Evolutionary conservation across 2,888 invertebrate species (phyloP), one percentile per base, ranked within the genome.

Genomic region (Tortrix viridana): DNA sequence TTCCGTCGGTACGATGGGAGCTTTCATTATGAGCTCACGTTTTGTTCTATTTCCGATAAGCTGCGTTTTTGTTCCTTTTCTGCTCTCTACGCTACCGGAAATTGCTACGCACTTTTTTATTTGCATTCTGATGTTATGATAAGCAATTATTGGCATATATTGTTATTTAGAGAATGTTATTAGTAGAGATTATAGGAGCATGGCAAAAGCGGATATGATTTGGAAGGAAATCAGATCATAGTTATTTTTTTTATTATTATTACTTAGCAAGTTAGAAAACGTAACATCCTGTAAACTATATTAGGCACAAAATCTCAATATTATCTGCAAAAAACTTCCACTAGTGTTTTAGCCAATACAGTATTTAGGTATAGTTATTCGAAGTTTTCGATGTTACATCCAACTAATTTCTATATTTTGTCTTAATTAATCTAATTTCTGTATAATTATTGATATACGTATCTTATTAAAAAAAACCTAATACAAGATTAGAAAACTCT

Each of bases 31-130:
- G 19, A 19, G 32, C 47, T 44, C 23, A 22, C 38, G 26, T 54
- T 53, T 57, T 62, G 57, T 65, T 58, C 58, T 47, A 62, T 62
- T 62, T 59, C 49, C 48, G 46, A 54, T 55, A 54, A 37, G n/a
- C 16, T 41, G n/a, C n/a, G n/a, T n/a, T 71, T 49, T 58, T 54
- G 49, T 53, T 44, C 49, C 22, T 57, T 18, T 67, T 44, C 65
- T 66, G 68, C 65, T 67, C 66, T 67, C 67, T 68, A 53, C 60
- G 67, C 71, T 59, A 68, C 74, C 75, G 75, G 77, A 75, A 75
- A 76, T 76, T 74, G 58, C 67, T 56, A 66, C 60, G 60, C 57
- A 67, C 71, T 65, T 63, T 65, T 73, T 72, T 75, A 64, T 56
- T 43, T 55, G 19, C 66, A 65, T 58, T 48, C 55, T 37, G 44